Base-by-base conservation (phyloP, 1,140 invertebrate genomes). In the Linepithema humile region DNA sequence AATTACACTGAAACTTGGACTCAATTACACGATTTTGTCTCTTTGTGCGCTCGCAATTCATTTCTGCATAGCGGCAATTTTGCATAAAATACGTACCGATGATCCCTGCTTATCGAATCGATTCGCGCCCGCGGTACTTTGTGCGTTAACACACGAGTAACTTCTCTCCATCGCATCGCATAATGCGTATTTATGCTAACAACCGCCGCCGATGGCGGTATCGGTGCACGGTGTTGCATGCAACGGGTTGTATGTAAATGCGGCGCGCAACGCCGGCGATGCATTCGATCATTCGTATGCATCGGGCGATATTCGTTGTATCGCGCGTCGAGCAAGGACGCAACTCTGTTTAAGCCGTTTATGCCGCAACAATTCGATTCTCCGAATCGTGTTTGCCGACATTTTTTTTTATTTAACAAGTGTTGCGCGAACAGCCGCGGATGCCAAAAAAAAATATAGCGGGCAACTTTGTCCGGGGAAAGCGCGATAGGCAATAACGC, bases 101-200 rank as follows among this genome's bases (percentile, higher is more conserved):
- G 35, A 67, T 78, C 23, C 5, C 35, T n/a, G 62, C 64, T 69
- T 69, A 78, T 69, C 62, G 75, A 67, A 78, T 53, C 48, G 62
- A 78, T 78, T 78, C 12, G 35, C 35, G 75, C 48, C 26, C 45
- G 35, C 48, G 75, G 48, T 59, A 55, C 77, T 72, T 23, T 38
- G 32, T 69, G 72, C 67, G 64, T 83, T 83, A 83, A 87, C 78
- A 57, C 59, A 64, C 55, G 60, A 70, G 35, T 65, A 82, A 70
- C 67, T 86, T 73, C 65, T 32, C 85, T 26, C 17, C 23, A 29
- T 12, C 26, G 12, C 73, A 50, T 73, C 43, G 75, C 26, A 70
- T 87, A 86, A 83, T 86, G 55, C 65, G 65, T 85, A 82, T 86
- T 87, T 84, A 87, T 84, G 80, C 74, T 65, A 23, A 69, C 57